Conservation (phyloP, 2,888 invertebrate genomes). For the Cheilosia variabilis region DNA sequence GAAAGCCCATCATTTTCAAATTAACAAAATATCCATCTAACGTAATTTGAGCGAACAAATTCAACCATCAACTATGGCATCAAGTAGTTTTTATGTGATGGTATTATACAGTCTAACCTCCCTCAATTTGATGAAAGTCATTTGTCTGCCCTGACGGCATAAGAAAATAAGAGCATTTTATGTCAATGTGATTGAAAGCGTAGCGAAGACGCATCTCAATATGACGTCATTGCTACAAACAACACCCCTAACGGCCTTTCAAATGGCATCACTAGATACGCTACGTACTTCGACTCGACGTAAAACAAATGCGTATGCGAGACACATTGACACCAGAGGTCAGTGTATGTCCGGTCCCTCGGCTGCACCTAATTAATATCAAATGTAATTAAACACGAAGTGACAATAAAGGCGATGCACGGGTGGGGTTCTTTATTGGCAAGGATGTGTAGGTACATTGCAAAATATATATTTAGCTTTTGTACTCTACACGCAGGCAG, state of each 20-base stretch:
- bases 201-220: background rate
- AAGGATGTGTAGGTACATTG: conserved; percentile 1
- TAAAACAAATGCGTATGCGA: conserved; percentile 16
- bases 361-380: conserved; percentile 44
- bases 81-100: too few relatives aligned
- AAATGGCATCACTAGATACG: background rate
- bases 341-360: background rate
- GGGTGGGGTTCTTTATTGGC: conserved; percentile 27
- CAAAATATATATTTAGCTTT: background rate
- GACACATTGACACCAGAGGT: background rate
- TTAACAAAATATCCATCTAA: too few relatives aligned
- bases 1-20: too few relatives aligned
- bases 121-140: background rate
- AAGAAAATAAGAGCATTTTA: conserved; percentile 16
- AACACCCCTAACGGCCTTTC: conserved; percentile 23
- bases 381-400: conserved; percentile 64
- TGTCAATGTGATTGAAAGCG: conserved; percentile 37
- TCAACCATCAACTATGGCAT: too few relatives aligned
- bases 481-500: background rate
- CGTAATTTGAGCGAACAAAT: too few relatives aligned
- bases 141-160: background rate
- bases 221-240: conserved; percentile 15
- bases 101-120: too few relatives aligned
- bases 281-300: background rate
- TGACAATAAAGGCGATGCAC: conserved; percentile 46